phyloP scores from a whole-genome alignment of 2,797 vertebrate species.

The Enteromius paludinosus region DNA sequence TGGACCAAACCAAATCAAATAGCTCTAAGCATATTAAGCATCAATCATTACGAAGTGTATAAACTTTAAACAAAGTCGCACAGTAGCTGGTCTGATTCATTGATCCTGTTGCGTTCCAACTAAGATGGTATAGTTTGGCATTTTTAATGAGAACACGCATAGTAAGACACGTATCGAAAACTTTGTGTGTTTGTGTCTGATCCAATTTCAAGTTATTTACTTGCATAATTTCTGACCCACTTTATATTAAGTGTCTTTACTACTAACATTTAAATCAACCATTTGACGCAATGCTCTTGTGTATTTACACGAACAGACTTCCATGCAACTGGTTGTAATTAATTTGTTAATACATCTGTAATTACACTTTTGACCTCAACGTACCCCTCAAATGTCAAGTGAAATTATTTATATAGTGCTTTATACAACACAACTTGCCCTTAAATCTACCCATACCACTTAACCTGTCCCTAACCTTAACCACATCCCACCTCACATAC shows the following conservation, averaged over 20 bases:
- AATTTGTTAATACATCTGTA: not conserved
- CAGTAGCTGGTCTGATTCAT: not conserved
- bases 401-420: not conserved
- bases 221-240: not conserved
- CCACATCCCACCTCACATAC: not conserved
- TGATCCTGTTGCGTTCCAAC: not conserved
- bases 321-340: not conserved
- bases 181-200: not conserved
- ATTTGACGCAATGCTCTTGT: not conserved
- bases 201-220: not conserved
- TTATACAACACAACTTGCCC: not conserved
- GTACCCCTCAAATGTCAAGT: not conserved
- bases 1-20: slow-evolving; percentile 25
- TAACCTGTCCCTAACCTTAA: not conserved
- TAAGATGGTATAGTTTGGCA: not conserved
- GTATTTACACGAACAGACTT: not conserved
- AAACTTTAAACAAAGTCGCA: not conserved
- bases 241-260: not conserved
- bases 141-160: not conserved
- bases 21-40: not conserved
- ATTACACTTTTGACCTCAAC: slow-evolving; percentile 17
- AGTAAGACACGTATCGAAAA: not conserved
- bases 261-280: not conserved
- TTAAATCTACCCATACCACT: not conserved
- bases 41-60: slow-evolving; percentile 24